These are phyloP conservation scores for Clavelina lepadiformis DNA, from an alignment of 23 tunicate genomes.

Conservation along the genomic window DNA sequence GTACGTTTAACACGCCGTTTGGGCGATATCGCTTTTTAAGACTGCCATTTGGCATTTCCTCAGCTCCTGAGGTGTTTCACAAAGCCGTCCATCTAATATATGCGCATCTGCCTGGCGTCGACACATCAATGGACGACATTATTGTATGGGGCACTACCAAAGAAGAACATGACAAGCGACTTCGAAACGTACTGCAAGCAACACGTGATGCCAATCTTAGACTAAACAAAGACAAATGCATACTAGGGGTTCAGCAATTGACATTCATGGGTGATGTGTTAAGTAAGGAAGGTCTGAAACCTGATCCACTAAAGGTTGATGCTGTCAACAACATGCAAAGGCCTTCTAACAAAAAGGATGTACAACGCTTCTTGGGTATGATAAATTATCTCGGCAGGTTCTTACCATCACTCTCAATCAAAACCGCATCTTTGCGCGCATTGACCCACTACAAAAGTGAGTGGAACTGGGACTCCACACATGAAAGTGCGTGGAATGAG, in stretches of 20 bases:
- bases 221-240: conserved; percentile 21
- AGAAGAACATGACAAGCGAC: conserved; percentile 17
- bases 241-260: background rate
- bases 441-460: conserved; percentile 8
- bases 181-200: background rate
- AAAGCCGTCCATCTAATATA: too few relatives aligned
- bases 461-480: conserved; percentile 17
- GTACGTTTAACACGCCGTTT: conserved; percentile 22
- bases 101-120: too few relatives aligned
- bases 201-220: conserved; percentile 1
- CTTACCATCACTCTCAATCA: conserved; percentile 5
- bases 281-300: conserved; percentile 1
- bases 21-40: conserved; percentile 25
- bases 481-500: conserved; percentile 1
- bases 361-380: conserved; percentile 23
- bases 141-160: conserved; percentile 8
- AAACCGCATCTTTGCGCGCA: background rate
- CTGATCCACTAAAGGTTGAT: conserved; percentile 13
- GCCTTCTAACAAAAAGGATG: conserved; percentile 12
- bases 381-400: conserved; percentile 14
- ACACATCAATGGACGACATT: conserved; percentile 14
- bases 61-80: too few relatives aligned
- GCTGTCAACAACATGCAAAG: conserved; percentile 17
- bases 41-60: conserved; percentile 34
- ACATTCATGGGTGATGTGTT: conserved; percentile 33